Evolutionary conservation across 2,888 invertebrate species (phyloP), one percentile per base, ranked within the genome.

Genomic region (Drosophila atroscutellata): DNA sequence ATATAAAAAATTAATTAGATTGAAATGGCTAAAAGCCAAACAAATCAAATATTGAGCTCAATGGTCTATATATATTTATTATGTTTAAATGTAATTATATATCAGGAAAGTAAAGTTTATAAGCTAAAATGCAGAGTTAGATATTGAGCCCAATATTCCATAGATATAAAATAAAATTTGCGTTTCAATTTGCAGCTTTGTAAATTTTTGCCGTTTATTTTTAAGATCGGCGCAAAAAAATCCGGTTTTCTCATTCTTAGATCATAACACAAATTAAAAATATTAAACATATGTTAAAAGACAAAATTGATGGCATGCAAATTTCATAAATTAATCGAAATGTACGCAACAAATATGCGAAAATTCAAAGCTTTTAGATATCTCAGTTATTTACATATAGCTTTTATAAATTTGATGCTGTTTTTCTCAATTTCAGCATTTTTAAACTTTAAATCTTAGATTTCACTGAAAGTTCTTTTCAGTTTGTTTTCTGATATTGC

Each of bases 21-120:
- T n/a, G 37, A 18, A n/a, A 18, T 37, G 39, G 36, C 5, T 39
- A 11, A 42, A 13, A 13, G 7, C 0, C 7, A 45, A 45, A 45
- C 20, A 3, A 45, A 20, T 45, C 3, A 20, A 20, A 6, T 42
- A 42, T 20, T 20, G 1, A 42, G 11, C 20, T 42, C 2, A 20
- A 13, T 42, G 6, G 3, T 42, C 13, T n/a, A 39, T n/a, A 3
- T 0, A 39, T 37, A n/a, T 36, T 1, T 37, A 0, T 37, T 9
- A 9, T 32, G 32, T 3, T 32, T 30, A 37, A 8, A 37, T 9
- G 9, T 37, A n/a, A 3, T 3, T 39, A n/a, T 39, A 4, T n/a
- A 39, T n/a, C 0, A 4, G 9, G 2, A n/a, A 39, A 39, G n/a
- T 0, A 20, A 39, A 20, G 9, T 0, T 39, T 11, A 39, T 20